phyloP scores from a whole-genome alignment of 2,888 invertebrate species.

The Lingula anatina region DNA sequence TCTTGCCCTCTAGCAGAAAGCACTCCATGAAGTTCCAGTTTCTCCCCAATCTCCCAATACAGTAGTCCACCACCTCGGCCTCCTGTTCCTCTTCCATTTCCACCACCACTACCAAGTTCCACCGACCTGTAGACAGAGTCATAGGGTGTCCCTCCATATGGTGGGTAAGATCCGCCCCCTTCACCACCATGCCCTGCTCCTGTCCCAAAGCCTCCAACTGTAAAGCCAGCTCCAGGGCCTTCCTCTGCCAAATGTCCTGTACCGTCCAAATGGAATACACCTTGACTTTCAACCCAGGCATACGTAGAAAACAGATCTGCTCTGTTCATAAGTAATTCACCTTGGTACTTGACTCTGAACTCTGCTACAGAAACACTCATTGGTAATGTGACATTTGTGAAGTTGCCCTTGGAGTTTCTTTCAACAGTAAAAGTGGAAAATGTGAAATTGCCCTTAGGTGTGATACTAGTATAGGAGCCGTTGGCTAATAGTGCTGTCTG shows the following conservation, averaged over 20 bases:
- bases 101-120: slow-evolving; percentile 26
- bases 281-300: slow-evolving; percentile 27
- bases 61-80: slow-evolving; percentile 30
- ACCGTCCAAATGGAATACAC: slow-evolving; percentile 24
- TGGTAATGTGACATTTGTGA: slow-evolving; percentile 18
- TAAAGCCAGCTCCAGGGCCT: slow-evolving; percentile 22
- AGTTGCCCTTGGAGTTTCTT: slow-evolving; percentile 22
- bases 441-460: slow-evolving; percentile 27
- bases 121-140: slow-evolving; percentile 23
- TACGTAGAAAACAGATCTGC: slow-evolving; percentile 19
- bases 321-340: slow-evolving; percentile 24
- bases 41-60: slow-evolving; percentile 23
- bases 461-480: slow-evolving; percentile 21
- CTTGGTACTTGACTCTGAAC: slow-evolving; percentile 28
- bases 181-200: slow-evolving; percentile 32
- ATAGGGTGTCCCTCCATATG: slow-evolving; percentile 23
- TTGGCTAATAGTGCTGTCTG: slow-evolving; percentile 28
- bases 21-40: slow-evolving; percentile 28
- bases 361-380: slow-evolving; percentile 18
- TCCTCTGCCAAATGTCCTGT: slow-evolving; percentile 19
- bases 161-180: slow-evolving; percentile 23
- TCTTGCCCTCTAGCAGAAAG: slow-evolving; percentile 19
- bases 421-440: slow-evolving; percentile 21
- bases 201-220: slow-evolving; percentile 14
- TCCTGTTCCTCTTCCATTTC: slow-evolving; percentile 22